Evolutionary conservation across 2,888 invertebrate species (phyloP).

Genomic region (Pterostichus niger): DNA sequence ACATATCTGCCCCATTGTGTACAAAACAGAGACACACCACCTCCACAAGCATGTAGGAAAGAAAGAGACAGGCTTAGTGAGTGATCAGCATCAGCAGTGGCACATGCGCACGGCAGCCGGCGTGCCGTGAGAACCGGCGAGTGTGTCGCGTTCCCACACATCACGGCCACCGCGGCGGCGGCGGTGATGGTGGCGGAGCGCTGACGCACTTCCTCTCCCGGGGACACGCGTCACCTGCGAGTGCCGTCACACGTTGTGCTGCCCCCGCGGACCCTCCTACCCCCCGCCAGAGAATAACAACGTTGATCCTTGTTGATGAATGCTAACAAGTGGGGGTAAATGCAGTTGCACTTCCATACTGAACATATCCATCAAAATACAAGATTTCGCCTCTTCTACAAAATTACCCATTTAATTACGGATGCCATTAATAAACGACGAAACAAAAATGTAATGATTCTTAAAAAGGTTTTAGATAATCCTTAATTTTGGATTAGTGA

Average conservation of each 20-base stretch:
- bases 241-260: not conserved
- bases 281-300: not conserved
- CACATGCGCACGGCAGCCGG: constrained; percentile 45
- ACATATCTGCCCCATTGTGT: too few species aligned
- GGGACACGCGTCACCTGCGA: constrained; percentile 65
- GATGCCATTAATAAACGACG: too few species aligned
- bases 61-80: too few species aligned
- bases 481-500: too few species aligned
- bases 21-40: too few species aligned
- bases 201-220: constrained; percentile 67
- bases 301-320: not conserved
- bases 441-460: too few species aligned
- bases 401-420: too few species aligned
- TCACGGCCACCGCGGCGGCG: constrained; percentile 70
- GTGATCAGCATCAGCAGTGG: constrained; percentile 55
- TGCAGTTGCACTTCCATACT: not conserved
- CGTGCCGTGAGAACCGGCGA: constrained; percentile 75
- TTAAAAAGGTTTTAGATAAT: too few species aligned
- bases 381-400: too few species aligned
- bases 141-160: constrained; percentile 76
- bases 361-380: too few species aligned
- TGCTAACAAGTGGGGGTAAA: not conserved
- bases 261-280: not conserved
- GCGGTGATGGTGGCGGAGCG: constrained; percentile 69
- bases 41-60: constrained; percentile 3